phyloP scores from a whole-genome alignment of 2,888 invertebrate genomes.

The Drosophila cognata region DNA sequence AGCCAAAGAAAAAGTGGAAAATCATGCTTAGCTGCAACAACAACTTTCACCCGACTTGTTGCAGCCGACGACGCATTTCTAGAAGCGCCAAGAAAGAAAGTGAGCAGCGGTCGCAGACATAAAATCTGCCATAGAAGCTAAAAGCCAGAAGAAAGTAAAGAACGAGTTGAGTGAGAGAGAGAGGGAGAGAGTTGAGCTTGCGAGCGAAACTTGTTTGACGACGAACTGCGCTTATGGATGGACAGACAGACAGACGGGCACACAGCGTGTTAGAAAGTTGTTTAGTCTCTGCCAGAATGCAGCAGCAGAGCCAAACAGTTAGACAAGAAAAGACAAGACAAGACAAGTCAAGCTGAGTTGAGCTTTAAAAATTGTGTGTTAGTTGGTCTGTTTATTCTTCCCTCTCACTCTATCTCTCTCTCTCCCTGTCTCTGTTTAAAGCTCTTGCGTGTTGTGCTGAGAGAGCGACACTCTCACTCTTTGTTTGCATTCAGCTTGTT shows the following conservation, averaged over 20 bases:
- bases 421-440: constrained; percentile 18
- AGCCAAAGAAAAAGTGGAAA: constrained; percentile 76
- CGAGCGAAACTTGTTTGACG: constrained; percentile 51
- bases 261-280: constrained; percentile 54
- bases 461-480: constrained; percentile 39
- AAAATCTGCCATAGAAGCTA: constrained; percentile 27
- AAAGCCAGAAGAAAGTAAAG: constrained; percentile 55
- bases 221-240: constrained; percentile 41
- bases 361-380: constrained; percentile 56
- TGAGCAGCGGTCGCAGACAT: constrained; percentile 42
- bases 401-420: constrained; percentile 4
- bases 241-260: background rate
- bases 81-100: constrained; percentile 55
- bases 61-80: constrained; percentile 45
- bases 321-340: constrained; percentile 13
- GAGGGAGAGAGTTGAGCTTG: background rate
- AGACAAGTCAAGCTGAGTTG: constrained; percentile 12
- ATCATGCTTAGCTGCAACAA: constrained; percentile 75
- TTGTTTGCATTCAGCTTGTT: constrained; percentile 12
- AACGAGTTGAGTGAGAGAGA: constrained; percentile 15
- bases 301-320: constrained; percentile 45
- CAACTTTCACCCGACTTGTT: constrained; percentile 69
- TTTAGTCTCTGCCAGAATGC: constrained; percentile 55
- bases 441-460: constrained; percentile 23
- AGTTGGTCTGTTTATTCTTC: constrained; percentile 40